These are phyloP conservation scores for Nezara viridula DNA, from an alignment of 2,888 invertebrate genomes.

Conservation along the genomic window DNA sequence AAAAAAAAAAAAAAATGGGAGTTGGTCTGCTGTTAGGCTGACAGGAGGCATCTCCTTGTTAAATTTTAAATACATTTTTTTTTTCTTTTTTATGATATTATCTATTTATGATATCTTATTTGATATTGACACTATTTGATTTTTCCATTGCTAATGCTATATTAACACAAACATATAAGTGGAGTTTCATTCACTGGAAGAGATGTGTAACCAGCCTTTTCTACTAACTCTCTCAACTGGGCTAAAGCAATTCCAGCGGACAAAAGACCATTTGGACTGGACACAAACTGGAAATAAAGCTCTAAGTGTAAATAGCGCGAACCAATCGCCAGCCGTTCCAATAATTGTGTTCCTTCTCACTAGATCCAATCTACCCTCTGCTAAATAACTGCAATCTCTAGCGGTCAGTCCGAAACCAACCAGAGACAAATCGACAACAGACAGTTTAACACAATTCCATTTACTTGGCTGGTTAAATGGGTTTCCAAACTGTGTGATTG, in stretches of 20 bases:
- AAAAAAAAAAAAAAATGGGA: too few species aligned
- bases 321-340: not conserved
- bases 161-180: not conserved
- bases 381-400: not conserved
- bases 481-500: not conserved
- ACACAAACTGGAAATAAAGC: constrained; percentile 46
- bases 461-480: constrained; percentile 13
- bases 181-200: not conserved
- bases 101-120: too few species aligned
- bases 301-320: constrained; percentile 24
- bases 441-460: constrained; percentile 25
- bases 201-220: constrained; percentile 13
- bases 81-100: too few species aligned
- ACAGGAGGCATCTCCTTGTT: too few species aligned
- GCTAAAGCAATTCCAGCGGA: not conserved
- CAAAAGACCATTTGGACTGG: not conserved
- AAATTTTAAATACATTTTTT: too few species aligned
- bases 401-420: not conserved
- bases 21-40: too few species aligned
- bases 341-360: constrained; percentile 18
- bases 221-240: not conserved
- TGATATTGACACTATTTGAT: too few species aligned
- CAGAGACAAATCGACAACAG: constrained; percentile 14
- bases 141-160: too few species aligned
- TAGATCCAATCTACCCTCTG: not conserved